Conservation (phyloP, 2,113 vertebrate species). For the Chaenogobius annularis region DNA sequence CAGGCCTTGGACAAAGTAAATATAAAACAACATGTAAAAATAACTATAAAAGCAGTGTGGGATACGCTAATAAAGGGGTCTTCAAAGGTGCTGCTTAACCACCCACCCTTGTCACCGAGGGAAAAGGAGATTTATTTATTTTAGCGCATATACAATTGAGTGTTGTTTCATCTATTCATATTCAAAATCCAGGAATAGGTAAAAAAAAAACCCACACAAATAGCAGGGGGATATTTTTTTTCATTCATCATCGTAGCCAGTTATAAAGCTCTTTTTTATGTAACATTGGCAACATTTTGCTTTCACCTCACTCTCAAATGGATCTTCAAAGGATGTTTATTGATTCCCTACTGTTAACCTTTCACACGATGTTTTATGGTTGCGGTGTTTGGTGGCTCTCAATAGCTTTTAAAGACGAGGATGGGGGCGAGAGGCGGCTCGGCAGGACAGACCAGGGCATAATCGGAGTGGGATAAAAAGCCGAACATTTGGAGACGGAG, state of each 20-base stretch:
- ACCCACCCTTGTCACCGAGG: slow-evolving; percentile 31
- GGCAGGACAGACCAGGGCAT: slow-evolving; percentile 30
- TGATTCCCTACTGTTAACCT: slow-evolving; percentile 56
- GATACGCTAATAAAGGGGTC: slow-evolving; percentile 39
- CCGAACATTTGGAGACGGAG: slow-evolving; percentile 27
- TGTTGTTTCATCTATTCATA: slow-evolving; percentile 37
- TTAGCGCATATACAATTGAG: slow-evolving; percentile 32
- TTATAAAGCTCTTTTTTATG: slow-evolving; percentile 35
- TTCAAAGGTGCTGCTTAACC: slow-evolving; percentile 21
- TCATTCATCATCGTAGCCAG: slow-evolving; percentile 14
- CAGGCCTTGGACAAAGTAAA: slow-evolving; percentile 33
- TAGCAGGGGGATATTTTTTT: slow-evolving; percentile 43
- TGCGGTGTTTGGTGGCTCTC: slow-evolving; percentile 13
- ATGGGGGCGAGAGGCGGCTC: slow-evolving; percentile 18
- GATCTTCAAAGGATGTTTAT: slow-evolving; percentile 61
- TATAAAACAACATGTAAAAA: slow-evolving; percentile 34
- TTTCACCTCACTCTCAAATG: slow-evolving; percentile 46
- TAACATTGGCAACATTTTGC: slow-evolving; percentile 33
- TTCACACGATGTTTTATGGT: slow-evolving; percentile 50
- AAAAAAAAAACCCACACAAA: slow-evolving; percentile 32
- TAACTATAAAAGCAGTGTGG: slow-evolving; percentile 12
- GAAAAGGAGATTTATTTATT: slow-evolving; percentile 39
- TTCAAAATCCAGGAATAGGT: slow-evolving; percentile 30
- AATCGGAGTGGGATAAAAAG: slow-evolving; percentile 24
- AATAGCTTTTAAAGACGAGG: slow-evolving; percentile 20